Evolutionary conservation across 1,140 invertebrate species (phyloP), one percentile per base, ranked within the genome.

Genomic region (Andricus grossulariae): DNA sequence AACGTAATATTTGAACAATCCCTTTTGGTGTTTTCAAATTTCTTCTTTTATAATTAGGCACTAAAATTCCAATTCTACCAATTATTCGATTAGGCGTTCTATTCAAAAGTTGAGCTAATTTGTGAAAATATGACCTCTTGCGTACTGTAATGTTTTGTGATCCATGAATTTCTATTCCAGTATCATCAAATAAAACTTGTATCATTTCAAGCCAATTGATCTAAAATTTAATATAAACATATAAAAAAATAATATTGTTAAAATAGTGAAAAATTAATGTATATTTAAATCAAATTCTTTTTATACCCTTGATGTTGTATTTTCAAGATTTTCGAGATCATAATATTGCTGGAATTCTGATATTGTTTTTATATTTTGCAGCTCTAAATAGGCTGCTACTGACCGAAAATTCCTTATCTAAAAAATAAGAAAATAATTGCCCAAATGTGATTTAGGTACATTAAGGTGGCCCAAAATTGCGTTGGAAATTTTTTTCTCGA

Each of bases 151-250:
- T 66, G 16, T 66, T 16, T 66, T 66, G 25, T 39, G 60, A 45
- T 39, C 16, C 60, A 45, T 66, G 25, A 66, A 66, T 66, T 2
- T 39, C 60, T n/a, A 66, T n/a, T 39, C 39, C 60, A 66, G 60
- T 66, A n/a, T 66, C 13, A 6, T 72, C 51, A 18, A 78, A 78
- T 11, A 73, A 10, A 55, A 21, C 50, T 21, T 49, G n/a, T n/a
- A 78, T 54, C n/a, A 50, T 66, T 21, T 55, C 25, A 3, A 71
- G 49, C 76, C 76, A 78, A 50, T 74, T 66, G 39, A 78, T 78
- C 76, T 78, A 32, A 71, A 72, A 45, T 45, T 2, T 11, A 74
- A 57, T 49, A 60, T 19, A 45, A 45, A 32, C 25, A 1, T 45
- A 39, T 8, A 10, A 8, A 11, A 45, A 45, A 45, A 45, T 3